Percentiles rank a stretch among this genome's conserved stretches.
Evolutionary conservation across 2,113 vertebrate species (phyloP).

Genomic region (Gambusia affinis): DNA sequence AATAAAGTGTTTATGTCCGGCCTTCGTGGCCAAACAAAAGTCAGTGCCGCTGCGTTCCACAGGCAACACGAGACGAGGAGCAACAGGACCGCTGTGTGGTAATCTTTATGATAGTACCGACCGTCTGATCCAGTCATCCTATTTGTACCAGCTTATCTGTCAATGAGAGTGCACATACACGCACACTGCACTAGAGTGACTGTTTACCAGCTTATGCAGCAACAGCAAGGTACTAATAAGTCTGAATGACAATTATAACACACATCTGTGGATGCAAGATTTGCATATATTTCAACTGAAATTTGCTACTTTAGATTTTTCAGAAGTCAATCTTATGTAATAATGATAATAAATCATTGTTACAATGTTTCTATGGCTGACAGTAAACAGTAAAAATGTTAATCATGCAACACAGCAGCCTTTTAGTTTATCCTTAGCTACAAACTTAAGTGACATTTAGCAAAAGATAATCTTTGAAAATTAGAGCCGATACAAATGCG

Average conservation of each 20-base stretch:
- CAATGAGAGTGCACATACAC: conserved; percentile 61
- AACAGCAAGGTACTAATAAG: conserved; percentile 11
- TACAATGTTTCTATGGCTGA: too few relatives aligned
- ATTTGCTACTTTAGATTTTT: neutral
- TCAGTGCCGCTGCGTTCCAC: conserved; percentile 23
- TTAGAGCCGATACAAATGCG: too few relatives aligned
- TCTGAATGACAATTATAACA: neutral
- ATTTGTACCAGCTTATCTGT: conserved; percentile 72
- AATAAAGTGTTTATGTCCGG: conserved; percentile 8
- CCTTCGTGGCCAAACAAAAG: conserved; percentile 32
- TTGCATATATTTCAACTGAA: neutral
- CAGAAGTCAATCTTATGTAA: too few relatives aligned
- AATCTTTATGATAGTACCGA: conserved; percentile 69
- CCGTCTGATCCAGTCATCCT: conserved; percentile 72
- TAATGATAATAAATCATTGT: too few relatives aligned
- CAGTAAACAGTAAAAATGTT: too few relatives aligned
- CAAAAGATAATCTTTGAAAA: too few relatives aligned
- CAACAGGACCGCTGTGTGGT: conserved; percentile 55
- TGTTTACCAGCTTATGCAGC: conserved; percentile 29
- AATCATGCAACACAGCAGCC: too few relatives aligned
- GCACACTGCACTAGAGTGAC: conserved; percentile 35
- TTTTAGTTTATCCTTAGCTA: too few relatives aligned
- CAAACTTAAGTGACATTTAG: too few relatives aligned
- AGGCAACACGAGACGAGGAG: conserved; percentile 52
- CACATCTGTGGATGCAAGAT: neutral